Evolutionary conservation across 2,888 invertebrate species (phyloP), one percentile per base, ranked within the genome.

Genomic region (Parnassius glacialis): DNA sequence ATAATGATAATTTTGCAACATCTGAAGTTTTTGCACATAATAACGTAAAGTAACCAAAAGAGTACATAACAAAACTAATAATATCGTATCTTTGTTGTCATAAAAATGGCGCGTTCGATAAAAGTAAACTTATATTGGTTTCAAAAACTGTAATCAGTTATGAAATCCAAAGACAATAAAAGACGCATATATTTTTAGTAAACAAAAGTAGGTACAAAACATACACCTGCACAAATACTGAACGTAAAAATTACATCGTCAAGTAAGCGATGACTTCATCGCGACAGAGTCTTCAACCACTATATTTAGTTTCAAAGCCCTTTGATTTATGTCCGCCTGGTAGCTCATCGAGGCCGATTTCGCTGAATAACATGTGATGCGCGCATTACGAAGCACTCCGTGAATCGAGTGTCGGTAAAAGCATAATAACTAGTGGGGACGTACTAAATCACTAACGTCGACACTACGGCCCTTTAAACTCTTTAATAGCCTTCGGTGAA

Each of bases 401-500:
- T 67, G 61, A 62, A 66, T 64, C 64, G 58, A 64, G 65, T 60
- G 61, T 57, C 61, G 65, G 67, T 66, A 67, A 68, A 67, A 65
- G 68, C 68, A 61, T 63, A 66, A 65, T 69, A 68, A 66, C 59
- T 57, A 64, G 59, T 56, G 60, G 59, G 59, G 52, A 54, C 59
- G 43, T 65, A 65, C 54, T 71, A 67, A 70, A 69, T 68, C 64
- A 68, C 66, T 64, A 70, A 64, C 67, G 64, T 67, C 64, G 62
- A 67, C 66, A 57, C 67, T 68, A 72, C 70, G 62, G 63, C 60
- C 70, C 69, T 67, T 73, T 72, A 71, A 70, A 68, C 69, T 70
- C 70, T 71, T 72, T 74, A 74, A 74, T 73, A 68, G 69, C 67
- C 73, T 67, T 73, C 71, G 69, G 66, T 66, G 71, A 74, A 76